phyloP scores from a whole-genome alignment of 2,888 invertebrate species.

The Allacma fusca region DNA sequence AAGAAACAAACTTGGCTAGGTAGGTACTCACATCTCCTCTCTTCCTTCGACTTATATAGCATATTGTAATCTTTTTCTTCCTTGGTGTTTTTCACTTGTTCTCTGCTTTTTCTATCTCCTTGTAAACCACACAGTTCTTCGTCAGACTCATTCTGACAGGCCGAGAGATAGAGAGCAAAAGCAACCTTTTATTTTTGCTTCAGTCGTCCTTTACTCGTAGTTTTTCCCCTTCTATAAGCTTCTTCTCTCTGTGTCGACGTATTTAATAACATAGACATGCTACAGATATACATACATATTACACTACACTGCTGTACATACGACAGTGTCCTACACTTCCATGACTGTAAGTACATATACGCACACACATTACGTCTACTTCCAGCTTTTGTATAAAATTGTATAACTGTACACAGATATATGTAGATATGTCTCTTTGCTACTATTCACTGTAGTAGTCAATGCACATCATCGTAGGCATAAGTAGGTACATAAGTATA shows the following conservation, averaged over 20 bases:
- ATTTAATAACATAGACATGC: no score
- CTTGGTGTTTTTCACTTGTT: constrained; percentile 17
- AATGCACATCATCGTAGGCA: no score
- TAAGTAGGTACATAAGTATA: no score
- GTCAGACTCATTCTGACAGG: constrained; percentile 9
- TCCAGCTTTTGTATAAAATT: no score
- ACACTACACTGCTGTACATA: no score
- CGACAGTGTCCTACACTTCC: no score
- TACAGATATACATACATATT: no score
- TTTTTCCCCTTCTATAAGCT: not conserved
- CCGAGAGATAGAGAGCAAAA: constrained; percentile 10
- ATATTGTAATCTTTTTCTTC: constrained; percentile 13
- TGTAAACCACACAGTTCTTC: constrained; percentile 16
- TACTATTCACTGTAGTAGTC: no score
- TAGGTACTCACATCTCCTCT: not conserved
- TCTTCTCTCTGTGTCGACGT: not conserved
- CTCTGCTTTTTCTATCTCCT: not conserved
- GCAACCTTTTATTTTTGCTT: constrained; percentile 24
- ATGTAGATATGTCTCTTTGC: no score
- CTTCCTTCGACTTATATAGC: not conserved
- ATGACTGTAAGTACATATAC: no score
- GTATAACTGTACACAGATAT: no score
- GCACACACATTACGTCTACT: no score
- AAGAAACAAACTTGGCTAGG: constrained; percentile 17
- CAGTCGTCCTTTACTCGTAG: not conserved